Percentiles rank a stretch among this genome's conserved stretches.
phyloP scores from a whole-genome alignment of 2,113 vertebrate genomes.

The Myiozetetes cayanensis region DNA sequence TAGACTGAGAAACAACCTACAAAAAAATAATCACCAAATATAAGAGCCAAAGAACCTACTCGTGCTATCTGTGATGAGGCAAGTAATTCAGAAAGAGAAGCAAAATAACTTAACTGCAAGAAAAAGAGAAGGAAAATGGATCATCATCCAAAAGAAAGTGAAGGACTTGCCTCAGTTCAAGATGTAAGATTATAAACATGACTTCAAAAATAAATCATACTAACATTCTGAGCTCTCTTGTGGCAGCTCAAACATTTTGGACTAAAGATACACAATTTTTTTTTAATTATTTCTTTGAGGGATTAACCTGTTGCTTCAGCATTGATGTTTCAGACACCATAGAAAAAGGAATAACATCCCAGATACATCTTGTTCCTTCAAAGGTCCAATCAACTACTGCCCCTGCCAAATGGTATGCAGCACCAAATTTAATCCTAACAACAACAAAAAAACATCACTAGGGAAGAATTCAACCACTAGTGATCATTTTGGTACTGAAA shows the following conservation, averaged over 20 bases:
- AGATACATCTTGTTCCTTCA: neutral
- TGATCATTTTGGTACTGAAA: neutral
- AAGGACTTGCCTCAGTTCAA: neutral
- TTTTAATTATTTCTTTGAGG: neutral
- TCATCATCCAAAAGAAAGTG: neutral
- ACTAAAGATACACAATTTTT: neutral
- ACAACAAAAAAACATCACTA: neutral
- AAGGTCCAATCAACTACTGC: neutral
- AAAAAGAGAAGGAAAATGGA: neutral
- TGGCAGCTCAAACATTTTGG: neutral
- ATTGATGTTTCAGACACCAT: neutral
- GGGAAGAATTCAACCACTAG: neutral
- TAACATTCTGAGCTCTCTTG: neutral
- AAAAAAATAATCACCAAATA: neutral
- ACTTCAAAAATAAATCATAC: neutral
- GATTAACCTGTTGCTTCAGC: neutral
- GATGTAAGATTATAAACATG: neutral
- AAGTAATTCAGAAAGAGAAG: neutral
- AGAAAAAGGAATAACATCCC: neutral
- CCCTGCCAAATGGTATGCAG: neutral
- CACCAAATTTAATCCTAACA: neutral
- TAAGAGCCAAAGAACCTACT: neutral
- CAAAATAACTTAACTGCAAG: neutral
- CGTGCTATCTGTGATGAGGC: neutral
- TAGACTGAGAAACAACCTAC: neutral